Evolutionary conservation across 92 coral and sea anemone genomes (phyloP).

Genomic region (Actinostola sp.): DNA sequence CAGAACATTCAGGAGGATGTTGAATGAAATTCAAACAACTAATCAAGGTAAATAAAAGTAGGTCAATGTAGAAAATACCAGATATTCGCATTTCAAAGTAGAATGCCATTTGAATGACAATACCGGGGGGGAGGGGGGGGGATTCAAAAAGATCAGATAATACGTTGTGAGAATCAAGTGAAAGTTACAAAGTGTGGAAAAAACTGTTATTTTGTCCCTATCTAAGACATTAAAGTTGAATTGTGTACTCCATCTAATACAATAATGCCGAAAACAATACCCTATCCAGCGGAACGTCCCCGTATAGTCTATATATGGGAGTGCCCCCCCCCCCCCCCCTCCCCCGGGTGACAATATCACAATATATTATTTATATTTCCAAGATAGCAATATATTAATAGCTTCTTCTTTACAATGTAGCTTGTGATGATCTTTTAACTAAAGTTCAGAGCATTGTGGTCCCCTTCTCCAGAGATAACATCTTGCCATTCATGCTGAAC

Average conservation of each 20-base stretch:
- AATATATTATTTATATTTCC: not conserved
- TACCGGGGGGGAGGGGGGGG: too few species aligned
- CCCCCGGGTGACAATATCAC: not conserved
- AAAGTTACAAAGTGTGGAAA: too few species aligned
- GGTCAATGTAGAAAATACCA: not conserved
- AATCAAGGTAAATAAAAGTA: not conserved
- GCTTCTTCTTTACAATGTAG: not conserved
- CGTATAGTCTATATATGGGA: too few species aligned
- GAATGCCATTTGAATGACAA: not conserved
- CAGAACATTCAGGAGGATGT: conserved; percentile 8
- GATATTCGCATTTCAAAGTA: not conserved
- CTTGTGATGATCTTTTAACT: conserved; percentile 6
- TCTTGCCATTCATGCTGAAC: conserved; percentile 13
- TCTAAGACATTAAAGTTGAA: too few species aligned
- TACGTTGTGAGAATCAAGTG: too few species aligned
- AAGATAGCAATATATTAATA: not conserved
- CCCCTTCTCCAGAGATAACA: conserved; percentile 1
- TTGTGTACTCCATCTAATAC: too few species aligned
- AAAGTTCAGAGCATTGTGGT: not conserved
- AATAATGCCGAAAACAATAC: too few species aligned
- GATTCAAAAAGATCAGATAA: too few species aligned
- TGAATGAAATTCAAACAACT: not conserved
- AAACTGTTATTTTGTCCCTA: too few species aligned
- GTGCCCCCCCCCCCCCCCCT: too few species aligned
- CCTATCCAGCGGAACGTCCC: too few species aligned